phyloP scores from a whole-genome alignment of 2,797 vertebrate genomes.

The Manis javanica region DNA sequence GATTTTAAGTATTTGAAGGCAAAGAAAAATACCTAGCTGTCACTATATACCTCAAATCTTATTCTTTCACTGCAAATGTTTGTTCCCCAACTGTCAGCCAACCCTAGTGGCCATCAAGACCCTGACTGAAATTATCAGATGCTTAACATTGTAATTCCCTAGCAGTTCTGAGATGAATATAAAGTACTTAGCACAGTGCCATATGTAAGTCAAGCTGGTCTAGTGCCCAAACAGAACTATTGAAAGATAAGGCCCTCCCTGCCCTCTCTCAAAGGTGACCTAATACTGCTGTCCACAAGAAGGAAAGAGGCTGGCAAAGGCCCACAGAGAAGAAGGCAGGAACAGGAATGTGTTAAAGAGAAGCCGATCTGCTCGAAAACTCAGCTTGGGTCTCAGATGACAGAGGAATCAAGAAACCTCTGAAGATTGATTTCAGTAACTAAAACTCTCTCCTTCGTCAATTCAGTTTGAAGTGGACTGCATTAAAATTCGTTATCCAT shows the following conservation, averaged over 20 bases:
- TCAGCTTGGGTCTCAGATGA: background rate
- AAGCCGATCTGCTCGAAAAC: background rate
- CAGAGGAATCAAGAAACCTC: background rate
- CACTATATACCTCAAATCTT: background rate
- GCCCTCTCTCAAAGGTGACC: background rate
- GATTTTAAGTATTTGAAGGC: conserved; percentile 53
- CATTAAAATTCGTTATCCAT: background rate
- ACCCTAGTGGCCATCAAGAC: background rate
- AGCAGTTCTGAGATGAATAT: background rate
- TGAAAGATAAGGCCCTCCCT: background rate
- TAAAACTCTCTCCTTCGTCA: background rate
- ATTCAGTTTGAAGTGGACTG: background rate
- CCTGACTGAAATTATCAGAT: background rate
- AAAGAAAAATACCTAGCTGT: conserved; percentile 32
- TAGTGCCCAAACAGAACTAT: background rate
- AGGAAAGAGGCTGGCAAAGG: background rate
- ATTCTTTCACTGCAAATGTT: background rate
- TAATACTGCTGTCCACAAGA: background rate
- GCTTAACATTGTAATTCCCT: background rate
- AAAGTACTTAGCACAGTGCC: background rate
- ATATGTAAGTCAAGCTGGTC: background rate
- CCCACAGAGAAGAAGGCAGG: background rate
- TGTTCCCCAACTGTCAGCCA: background rate
- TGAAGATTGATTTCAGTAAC: background rate
- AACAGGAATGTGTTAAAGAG: background rate